Conservation (phyloP, 1,140 invertebrate species). For the Pachypeltis micranthus region DNA sequence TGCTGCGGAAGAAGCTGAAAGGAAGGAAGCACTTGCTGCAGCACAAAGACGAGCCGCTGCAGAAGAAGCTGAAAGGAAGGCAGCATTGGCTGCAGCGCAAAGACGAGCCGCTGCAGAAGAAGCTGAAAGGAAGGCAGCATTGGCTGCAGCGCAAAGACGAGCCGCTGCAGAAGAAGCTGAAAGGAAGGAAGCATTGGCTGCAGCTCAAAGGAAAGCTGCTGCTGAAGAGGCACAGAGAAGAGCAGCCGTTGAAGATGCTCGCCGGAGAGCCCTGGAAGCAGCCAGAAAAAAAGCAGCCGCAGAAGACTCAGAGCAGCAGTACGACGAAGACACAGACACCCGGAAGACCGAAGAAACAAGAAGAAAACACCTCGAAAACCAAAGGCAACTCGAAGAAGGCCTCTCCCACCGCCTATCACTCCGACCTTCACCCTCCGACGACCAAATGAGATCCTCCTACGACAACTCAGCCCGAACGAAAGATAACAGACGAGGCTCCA, state of each 20-base stretch:
- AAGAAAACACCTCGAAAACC: neutral
- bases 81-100: neutral
- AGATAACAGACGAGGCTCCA: neutral
- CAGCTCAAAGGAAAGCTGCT: neutral
- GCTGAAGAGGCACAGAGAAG: conserved; percentile 4
- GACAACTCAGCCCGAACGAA: neutral
- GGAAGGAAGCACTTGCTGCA: neutral
- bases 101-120: neutral
- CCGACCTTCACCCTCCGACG: no score
- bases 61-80: conserved; percentile 3
- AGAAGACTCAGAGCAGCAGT: conserved; percentile 3
- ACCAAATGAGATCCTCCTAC: no score
- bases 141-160: conserved; percentile 3
- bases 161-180: neutral
- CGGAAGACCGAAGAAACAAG: neutral
- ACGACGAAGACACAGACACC: neutral
- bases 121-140: neutral
- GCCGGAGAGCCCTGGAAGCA: conserved; percentile 1
- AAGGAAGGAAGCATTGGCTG: neutral
- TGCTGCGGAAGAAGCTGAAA: conserved; percentile 5
- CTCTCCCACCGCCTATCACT: neutral
- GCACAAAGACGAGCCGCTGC: neutral
- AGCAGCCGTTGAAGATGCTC: neutral
- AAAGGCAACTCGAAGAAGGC: neutral
- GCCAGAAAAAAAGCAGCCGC: neutral